Base-by-base conservation (phyloP, 2,888 invertebrate genomes). In the Amphipoea oculea region DNA sequence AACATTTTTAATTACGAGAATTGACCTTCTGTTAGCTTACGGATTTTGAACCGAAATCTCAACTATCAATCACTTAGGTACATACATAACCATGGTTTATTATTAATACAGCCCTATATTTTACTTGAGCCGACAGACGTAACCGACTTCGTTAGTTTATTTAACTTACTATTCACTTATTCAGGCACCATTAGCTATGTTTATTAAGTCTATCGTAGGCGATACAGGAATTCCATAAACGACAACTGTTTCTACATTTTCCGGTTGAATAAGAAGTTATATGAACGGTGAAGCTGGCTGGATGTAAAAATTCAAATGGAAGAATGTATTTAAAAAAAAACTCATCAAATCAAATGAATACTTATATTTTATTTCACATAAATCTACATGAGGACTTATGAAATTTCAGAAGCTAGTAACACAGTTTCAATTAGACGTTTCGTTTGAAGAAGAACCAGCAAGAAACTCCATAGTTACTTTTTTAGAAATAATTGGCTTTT, bases 141-240 rank as follows among this genome's bases (percentile, higher is more conserved):
- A 73, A 83, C 75, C n/a, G 62, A 40, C 40, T 67, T 73, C 73
- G 75, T 83, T 86, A 71, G 60, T 63, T 45, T 68, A 76, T 69
- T 66, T 42, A 57, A 81, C 63, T 76, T 60, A 63, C 45, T 82
- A 23, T 82, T 82, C 48, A 82, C 17, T 57, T 86, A 79, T 83
- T 83, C 87, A 79, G 63, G 29, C 48, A 75, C 23, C 36, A 63
- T 71, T 45, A 68, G 73, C 79, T 54, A 14, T 45, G 54, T 79
- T 68, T 79, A 86, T 71, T 79, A 67, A 65, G n/a, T 29, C 42
- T 69, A 60, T 86, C 70, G 86, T 65, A 67, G 71, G 76, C 73
- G 80, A 74, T 54, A 69, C 87, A 86, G 87, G 79, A 86, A 86
- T 85, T 86, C 76, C 57, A 84, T 85, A 86, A 74, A 51, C 68